Percentiles rank a stretch among this genome's conserved stretches.
These are phyloP conservation scores for Astreopora myriophthalma DNA, from an alignment of 64 coral and sea anemone genomes.

Conservation along the genomic window DNA sequence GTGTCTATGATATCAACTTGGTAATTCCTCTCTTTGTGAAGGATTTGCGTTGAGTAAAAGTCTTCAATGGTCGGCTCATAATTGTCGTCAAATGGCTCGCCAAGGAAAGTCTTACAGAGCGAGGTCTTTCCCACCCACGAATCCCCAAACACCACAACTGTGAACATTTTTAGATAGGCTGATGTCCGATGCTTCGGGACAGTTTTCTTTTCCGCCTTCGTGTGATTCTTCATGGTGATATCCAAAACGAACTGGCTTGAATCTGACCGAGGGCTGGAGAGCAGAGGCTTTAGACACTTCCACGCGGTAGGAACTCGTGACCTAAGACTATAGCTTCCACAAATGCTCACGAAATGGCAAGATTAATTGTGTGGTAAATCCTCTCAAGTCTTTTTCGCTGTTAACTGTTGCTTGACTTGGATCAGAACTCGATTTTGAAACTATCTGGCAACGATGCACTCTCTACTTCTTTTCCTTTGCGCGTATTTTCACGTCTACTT, in stretches of 20 bases:
- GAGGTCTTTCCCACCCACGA: slow-evolving; percentile 68
- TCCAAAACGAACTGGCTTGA: neutral
- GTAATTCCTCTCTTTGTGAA: slow-evolving; percentile 66
- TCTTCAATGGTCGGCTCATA: slow-evolving; percentile 78
- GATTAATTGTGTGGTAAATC: neutral
- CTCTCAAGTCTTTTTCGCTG: neutral
- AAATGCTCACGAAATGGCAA: neutral
- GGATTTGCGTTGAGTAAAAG: slow-evolving; percentile 71
- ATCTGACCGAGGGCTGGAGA: neutral
- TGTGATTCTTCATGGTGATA: slow-evolving; percentile 66
- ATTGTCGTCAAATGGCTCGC: slow-evolving; percentile 46
- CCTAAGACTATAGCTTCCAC: neutral
- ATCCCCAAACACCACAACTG: slow-evolving; percentile 68
- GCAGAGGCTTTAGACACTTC: neutral
- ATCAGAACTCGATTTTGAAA: neutral
- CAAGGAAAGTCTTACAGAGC: slow-evolving; percentile 53
- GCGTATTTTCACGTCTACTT: neutral
- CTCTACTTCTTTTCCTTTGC: neutral
- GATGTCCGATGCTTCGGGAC: slow-evolving; percentile 12
- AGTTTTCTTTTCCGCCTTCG: slow-evolving; percentile 27
- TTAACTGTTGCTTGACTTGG: neutral
- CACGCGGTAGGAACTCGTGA: neutral
- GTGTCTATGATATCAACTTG: slow-evolving; percentile 84
- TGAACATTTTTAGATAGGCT: slow-evolving; percentile 58
- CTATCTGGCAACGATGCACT: no score